phyloP scores from a whole-genome alignment of 2,797 vertebrate species.

The Anguilla marmorata region DNA sequence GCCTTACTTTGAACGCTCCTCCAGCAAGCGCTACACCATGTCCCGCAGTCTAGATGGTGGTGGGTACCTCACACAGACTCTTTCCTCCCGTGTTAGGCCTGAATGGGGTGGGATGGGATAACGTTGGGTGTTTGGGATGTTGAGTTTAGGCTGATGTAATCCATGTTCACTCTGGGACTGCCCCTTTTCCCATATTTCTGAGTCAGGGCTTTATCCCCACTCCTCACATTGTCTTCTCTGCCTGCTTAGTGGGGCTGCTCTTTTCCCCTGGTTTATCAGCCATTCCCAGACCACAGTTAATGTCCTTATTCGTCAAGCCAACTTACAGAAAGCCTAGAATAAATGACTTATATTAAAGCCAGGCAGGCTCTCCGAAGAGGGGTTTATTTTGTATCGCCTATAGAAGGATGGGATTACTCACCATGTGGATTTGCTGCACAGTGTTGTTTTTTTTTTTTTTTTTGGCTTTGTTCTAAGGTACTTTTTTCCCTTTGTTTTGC shows the following conservation, averaged over 20 bases:
- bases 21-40: slow-evolving; percentile 91
- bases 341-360: slow-evolving; percentile 30
- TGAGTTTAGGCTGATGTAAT: slow-evolving; percentile 9
- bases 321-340: slow-evolving; percentile 30
- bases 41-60: slow-evolving; percentile 95
- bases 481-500: slow-evolving; percentile 39
- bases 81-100: not conserved
- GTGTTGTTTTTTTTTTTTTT: slow-evolving; percentile 20
- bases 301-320: slow-evolving; percentile 37
- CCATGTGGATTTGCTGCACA: slow-evolving; percentile 27
- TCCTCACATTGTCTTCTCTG: slow-evolving; percentile 61
- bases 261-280: slow-evolving; percentile 41
- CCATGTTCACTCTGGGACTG: slow-evolving; percentile 28
- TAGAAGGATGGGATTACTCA: slow-evolving; percentile 16
- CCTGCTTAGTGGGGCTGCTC: slow-evolving; percentile 45
- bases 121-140: not conserved
- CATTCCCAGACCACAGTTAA: slow-evolving; percentile 38
- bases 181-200: not conserved
- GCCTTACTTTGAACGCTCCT: slow-evolving; percentile 87
- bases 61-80: slow-evolving; percentile 54
- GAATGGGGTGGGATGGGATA: not conserved
- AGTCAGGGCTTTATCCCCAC: slow-evolving; percentile 26
- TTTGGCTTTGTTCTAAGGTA: slow-evolving; percentile 25
- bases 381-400: slow-evolving; percentile 27
- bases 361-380: slow-evolving; percentile 23